Evolutionary conservation across 1,140 invertebrate genomes (phyloP), one percentile per base, ranked within the genome.

Genomic region (Bathynomus jamesi): DNA sequence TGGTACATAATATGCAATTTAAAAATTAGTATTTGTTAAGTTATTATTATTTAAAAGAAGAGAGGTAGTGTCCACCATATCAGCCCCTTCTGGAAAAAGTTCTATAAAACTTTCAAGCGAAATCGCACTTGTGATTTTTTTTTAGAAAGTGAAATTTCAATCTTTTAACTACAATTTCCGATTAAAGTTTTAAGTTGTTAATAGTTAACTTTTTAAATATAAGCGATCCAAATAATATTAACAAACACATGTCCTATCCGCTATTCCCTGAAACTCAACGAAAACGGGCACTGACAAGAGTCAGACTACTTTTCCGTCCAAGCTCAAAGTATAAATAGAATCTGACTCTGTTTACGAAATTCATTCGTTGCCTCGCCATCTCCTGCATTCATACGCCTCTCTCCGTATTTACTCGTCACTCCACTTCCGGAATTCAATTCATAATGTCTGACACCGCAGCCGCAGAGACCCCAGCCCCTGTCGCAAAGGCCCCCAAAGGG

Each of bases 381-480:
- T 3, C 2, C 40, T 53, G 40, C 2, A 3, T 11, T 17, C 13
- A 53, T 11, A 5, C 5, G 2, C 40, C 2, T 17, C 11, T 53
- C 2, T 17, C 2, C 13, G 40, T 21, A 3, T 2, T 5, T 53
- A 53, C 21, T 53, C 5, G 21, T 21, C 0, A 29, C 10, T 21
- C n/a, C 28, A 24, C 7, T 53, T 21, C 21, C 17, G 29, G 4
- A 53, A n/a, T 4, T 28, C 13, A 3, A 61, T 61, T 69, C 67
- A 28, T 7, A 3, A 69, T 69, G 67, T 53, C 67, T 28, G 67
- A 69, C 53, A 17, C 67, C 25, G 67, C 53, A 30, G 27, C 66
- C 29, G 17, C 66, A 24, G 40, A 25, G 30, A 30, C 67, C 28
- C 21, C 67, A 29, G 53, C 69, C 4, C 30, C 69, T 27, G 8